phyloP scores from a whole-genome alignment of 1,140 invertebrate genomes.

The Laodelphax striatellus region DNA sequence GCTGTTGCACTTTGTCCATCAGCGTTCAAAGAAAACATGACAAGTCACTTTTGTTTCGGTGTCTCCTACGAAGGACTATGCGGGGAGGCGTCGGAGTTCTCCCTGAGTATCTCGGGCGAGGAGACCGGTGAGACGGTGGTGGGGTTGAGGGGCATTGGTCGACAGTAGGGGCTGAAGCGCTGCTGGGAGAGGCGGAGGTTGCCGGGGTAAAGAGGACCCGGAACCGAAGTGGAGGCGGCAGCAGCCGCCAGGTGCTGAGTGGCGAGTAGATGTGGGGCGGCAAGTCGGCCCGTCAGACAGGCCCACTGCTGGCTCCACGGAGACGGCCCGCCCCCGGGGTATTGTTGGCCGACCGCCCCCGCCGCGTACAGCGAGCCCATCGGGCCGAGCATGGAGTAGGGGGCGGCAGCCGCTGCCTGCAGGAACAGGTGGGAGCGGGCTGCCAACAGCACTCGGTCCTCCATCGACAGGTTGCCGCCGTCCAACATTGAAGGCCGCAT shows the following conservation, averaged over 20 bases:
- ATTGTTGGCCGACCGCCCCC: constrained; percentile 12
- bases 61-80: constrained; percentile 5
- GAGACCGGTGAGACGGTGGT: constrained; percentile 10
- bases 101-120: constrained; percentile 14
- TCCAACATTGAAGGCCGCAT: constrained; percentile 42
- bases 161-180: constrained; percentile 13
- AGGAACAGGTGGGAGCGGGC: constrained; percentile 34
- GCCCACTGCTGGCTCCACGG: constrained; percentile 9
- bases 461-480: constrained; percentile 44
- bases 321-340: constrained; percentile 10
- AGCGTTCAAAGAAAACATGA: no score
- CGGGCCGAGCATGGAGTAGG: constrained; percentile 13
- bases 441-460: constrained; percentile 45
- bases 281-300: constrained; percentile 7
- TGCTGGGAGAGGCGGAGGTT: constrained; percentile 8
- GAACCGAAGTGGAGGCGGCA: constrained; percentile 6
- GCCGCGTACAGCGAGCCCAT: constrained; percentile 16
- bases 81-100: constrained; percentile 9
- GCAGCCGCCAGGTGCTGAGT: constrained; percentile 8
- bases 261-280: neutral
- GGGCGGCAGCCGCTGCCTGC: constrained; percentile 24
- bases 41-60: no score
- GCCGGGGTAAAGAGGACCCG: constrained; percentile 14
- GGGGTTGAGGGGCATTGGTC: constrained; percentile 10
- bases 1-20: no score